Percentiles rank a stretch among this genome's conserved stretches.
Evolutionary conservation across 2,797 vertebrate species (phyloP).

Genomic region (Alca torda): DNA sequence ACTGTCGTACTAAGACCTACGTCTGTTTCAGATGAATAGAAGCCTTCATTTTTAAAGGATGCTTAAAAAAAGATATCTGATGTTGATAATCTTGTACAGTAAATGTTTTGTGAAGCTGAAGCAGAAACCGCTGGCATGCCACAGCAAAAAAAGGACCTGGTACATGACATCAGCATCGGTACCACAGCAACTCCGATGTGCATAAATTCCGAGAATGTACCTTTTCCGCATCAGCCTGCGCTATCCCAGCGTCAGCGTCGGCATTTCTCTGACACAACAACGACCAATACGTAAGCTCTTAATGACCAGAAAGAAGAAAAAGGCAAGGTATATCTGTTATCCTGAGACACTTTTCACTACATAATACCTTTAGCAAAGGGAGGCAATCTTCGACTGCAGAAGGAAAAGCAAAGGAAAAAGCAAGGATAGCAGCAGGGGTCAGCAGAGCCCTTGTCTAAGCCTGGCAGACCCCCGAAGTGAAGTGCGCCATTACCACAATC

Average conservation of each 20-base stretch:
- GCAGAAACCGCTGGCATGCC: background rate
- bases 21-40: background rate
- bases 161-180: background rate
- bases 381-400: background rate
- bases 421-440: constrained; percentile 40
- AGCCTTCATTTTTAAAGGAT: background rate
- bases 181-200: background rate
- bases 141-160: background rate
- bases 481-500: background rate
- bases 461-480: background rate
- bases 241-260: background rate
- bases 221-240: background rate
- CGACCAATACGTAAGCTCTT: background rate
- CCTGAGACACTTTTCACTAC: background rate
- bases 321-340: background rate
- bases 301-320: background rate
- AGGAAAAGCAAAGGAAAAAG: background rate
- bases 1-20: background rate
- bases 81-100: background rate
- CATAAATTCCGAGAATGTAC: background rate
- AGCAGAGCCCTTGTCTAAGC: constrained; percentile 35
- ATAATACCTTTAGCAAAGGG: background rate
- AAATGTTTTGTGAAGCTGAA: constrained; percentile 18
- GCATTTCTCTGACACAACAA: background rate
- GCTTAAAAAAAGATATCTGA: background rate